Base-by-base conservation (phyloP, 2,113 vertebrate species). In the Phrynosoma platyrhinos region DNA sequence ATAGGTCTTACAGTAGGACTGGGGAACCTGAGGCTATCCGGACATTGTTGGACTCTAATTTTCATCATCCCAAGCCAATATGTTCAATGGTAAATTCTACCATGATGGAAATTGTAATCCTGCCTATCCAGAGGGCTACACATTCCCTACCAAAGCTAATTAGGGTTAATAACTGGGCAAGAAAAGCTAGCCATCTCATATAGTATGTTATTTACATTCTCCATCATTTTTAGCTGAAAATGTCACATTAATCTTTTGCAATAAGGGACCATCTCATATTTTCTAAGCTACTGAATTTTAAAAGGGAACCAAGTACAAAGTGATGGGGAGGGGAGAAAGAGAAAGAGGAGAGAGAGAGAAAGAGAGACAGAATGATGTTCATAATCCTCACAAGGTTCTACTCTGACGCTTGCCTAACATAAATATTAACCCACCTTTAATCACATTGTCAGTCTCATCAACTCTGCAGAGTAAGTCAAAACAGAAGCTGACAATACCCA, bases 401-500 rank as follows among this genome's bases (percentile, higher is more conserved):
- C 40, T 86, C 75, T 78, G 16, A n/a, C 62, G 52, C 40, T 74
- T 81, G 5, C 78, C 79, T 87, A n/a, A 78, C 20, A 75, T 76
- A 69, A 78, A 68, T 10, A 16, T 78, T 68, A 69, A 83, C 89
- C 88, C 92, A 94, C 91, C 85, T 79, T 90, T 42, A 62, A 87
- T 79, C 89, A 85, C 86, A 90, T 0, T 0, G 79, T 92, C 93
- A 91, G 30, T 8, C 62, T 87, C 88, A 55, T 89, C 90, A 91
- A 76, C 91, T 81, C 9, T 21, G 79, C 87, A 89, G 90, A 92
- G 83, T 86, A 89, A 92, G 90, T 52, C 85, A 90, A 85, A 78
- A 2, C 77, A 91, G 92, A 93, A 87, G 85, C 80, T 64, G 81
- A 71, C 86, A 88, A 78, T 91, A 91, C 89, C 87, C 0, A 0